Base-by-base conservation (phyloP, 2,888 invertebrate genomes). In the Leptogaster cylindrica region DNA sequence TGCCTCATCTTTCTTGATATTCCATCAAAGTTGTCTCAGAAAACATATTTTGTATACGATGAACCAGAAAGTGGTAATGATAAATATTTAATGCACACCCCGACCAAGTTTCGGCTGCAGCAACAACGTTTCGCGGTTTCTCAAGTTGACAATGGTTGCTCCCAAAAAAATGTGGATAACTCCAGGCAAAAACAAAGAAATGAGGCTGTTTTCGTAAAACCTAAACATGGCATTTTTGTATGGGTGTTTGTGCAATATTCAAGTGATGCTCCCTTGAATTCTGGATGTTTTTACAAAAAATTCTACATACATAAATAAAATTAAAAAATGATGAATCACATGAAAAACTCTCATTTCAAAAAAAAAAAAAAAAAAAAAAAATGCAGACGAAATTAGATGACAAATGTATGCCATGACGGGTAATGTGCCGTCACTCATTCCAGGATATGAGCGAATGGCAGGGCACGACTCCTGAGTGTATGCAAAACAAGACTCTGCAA, bases 251-350 rank as follows among this genome's bases (percentile, higher is more conserved):
- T 31, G 33, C 14, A 36, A 36, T 4, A 10, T 12, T 7, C 36
- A 36, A 10, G 10, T 10, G 36, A 8, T 31, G 6, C 31, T 10
- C 31, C 10, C 31, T 31, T 31, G n/a, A n/a, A n/a, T n/a, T n/a
- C n/a, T n/a, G n/a, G n/a, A n/a, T n/a, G n/a, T n/a, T n/a, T n/a
- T n/a, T n/a, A n/a, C n/a, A n/a, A n/a, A n/a, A n/a, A n/a, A n/a
- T 10, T 33, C 31, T 46, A 28, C 1, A 16, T 16, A 14, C 71
- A 73, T 73, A 73, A 72, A 73, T 72, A 73, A 73, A 73, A 73
- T 73, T 73, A 72, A 70, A 72, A 71, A 72, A 73, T 73, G 73
- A 73, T 73, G 73, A 72, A 73, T 73, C 71, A 72, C 71, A 71
- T 70, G 72, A 72, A 71, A 72, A 52, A 58, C 50, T 64, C 33